Evolutionary conservation across 2,113 vertebrate species (phyloP), one percentile per base, ranked within the genome.

Genomic region (Phylloscopus trochilus): DNA sequence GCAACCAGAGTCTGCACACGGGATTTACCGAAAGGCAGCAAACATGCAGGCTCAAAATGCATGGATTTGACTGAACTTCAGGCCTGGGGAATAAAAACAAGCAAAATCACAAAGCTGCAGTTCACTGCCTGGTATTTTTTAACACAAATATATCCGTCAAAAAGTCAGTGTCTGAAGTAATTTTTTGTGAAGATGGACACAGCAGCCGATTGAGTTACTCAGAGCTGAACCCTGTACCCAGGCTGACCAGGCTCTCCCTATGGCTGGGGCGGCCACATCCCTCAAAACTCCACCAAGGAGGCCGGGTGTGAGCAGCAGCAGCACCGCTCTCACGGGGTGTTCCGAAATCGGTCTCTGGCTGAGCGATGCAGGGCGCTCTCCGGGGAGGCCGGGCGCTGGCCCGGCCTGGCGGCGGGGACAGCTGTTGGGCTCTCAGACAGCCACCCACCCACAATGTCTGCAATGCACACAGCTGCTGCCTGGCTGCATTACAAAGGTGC

Each of bases 381-480:
- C 30, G 63, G 77, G 67, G 66, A 55, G 79, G 75, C 67, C 11
- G 70, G 74, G 95, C 16, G 39, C 94, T 82, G 91, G 93, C 51
- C 60, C 35, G 49, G 81, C 18, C 28, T 19, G 74, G 55, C 7
- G 33, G 83, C 15, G 20, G 89, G 95, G 91, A 96, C 96, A 97
- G 96, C 96, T 97, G 96, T 72, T 58, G 89, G 88, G 87, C 66
- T 14, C 6, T 15, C 92, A 96, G 97, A 86, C 93, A 96, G 92
- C 74, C 91, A 93, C 86, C 97, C 76, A 96, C 92, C 96, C 97
- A 96, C 96, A 92, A 87, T 59, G 90, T 97, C 97, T 97, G 95
- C 93, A 96, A 94, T 96, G 87, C 88, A n/a, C 92, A 89, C 97
- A 97, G 97, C 97, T 97, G 96, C 95, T 68, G 91, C 96, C 95